These are phyloP conservation scores for Cephonodes hylas DNA, from an alignment of 2,888 invertebrate species.

Conservation along the genomic window DNA sequence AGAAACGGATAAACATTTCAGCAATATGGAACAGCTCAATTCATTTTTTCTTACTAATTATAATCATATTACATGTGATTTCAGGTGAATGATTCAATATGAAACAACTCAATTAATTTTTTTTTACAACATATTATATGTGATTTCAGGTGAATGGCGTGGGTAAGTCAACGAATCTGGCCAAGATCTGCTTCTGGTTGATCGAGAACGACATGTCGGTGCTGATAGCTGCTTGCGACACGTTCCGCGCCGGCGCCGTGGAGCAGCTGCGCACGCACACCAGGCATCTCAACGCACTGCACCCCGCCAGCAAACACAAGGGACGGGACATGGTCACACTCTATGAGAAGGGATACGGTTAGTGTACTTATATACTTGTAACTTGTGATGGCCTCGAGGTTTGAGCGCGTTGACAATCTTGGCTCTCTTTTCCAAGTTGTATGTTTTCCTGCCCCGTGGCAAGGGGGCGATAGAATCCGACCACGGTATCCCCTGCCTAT, in stretches of 20 bases:
- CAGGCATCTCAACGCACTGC: slow-evolving; percentile 94
- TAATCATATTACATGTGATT: no score
- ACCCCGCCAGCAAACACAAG: slow-evolving; percentile 87
- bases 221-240: slow-evolving; percentile 99
- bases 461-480: no score
- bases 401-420: no score
- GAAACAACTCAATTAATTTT: no score
- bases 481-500: no score
- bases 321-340: slow-evolving; percentile 93
- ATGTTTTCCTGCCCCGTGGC: no score
- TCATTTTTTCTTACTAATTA: no score
- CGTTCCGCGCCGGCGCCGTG: slow-evolving; percentile 99
- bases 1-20: no score
- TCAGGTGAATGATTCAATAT: no score
- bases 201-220: slow-evolving; percentile 98
- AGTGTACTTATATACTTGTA: slow-evolving; percentile 15
- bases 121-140: neutral
- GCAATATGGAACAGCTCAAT: no score
- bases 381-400: no score
- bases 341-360: slow-evolving; percentile 98
- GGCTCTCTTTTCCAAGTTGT: no score
- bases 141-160: slow-evolving; percentile 90
- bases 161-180: slow-evolving; percentile 98
- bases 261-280: slow-evolving; percentile 98
- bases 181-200: slow-evolving; percentile 99